These are phyloP conservation scores for Cephalopachus bancanus DNA, from an alignment of 2,797 vertebrate species.

Conservation along the genomic window DNA sequence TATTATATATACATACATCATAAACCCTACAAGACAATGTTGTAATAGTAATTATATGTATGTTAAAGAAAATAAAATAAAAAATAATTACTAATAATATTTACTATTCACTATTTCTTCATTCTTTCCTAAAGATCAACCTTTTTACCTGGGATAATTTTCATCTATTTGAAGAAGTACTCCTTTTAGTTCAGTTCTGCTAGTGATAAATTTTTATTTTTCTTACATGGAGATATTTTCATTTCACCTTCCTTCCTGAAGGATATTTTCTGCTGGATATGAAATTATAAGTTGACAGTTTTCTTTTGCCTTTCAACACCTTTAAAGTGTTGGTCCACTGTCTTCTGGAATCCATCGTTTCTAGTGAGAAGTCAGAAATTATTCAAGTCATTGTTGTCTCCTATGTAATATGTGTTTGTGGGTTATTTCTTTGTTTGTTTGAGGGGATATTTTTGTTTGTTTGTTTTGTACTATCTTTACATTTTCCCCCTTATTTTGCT, in stretches of 20 bases:
- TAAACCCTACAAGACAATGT: background rate
- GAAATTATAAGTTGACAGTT: background rate
- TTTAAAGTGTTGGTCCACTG: background rate
- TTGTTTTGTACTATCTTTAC: background rate
- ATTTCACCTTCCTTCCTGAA: background rate
- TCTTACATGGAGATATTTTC: background rate
- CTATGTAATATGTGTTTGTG: background rate
- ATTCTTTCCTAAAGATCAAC: background rate
- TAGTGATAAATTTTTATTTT: background rate
- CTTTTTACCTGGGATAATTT: background rate
- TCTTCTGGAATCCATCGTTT: background rate
- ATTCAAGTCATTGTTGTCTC: background rate
- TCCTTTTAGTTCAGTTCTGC: background rate
- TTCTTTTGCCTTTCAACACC: background rate
- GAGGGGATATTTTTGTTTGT: background rate
- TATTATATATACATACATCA: background rate
- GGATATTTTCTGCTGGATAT: background rate
- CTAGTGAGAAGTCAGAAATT: constrained; percentile 12
- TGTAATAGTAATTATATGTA: background rate
- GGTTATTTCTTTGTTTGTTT: background rate
- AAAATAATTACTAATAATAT: background rate
- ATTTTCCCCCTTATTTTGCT: background rate
- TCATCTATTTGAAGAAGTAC: background rate
- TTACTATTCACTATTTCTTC: background rate
- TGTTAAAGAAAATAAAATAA: constrained; percentile 45